Evolutionary conservation across 2,888 invertebrate genomes (phyloP).

Genomic region (Melipona beecheii): DNA sequence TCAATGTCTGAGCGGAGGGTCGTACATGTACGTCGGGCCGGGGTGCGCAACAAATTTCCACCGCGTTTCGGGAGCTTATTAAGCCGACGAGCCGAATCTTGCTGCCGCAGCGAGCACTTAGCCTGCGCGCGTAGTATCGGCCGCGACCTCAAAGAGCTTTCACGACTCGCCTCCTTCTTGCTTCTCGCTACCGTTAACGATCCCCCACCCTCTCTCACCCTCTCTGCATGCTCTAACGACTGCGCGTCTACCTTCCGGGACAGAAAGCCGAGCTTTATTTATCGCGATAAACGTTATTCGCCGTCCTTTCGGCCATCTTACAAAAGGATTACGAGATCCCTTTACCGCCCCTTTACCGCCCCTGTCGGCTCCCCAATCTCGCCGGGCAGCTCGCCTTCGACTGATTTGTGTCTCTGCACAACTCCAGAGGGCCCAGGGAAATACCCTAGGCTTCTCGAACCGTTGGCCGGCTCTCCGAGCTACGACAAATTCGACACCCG

Average conservation of each 20-base stretch:
- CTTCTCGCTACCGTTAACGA: conserved; percentile 56
- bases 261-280: conserved; percentile 48
- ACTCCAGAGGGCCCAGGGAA: not conserved
- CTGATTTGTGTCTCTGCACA: conserved; percentile 18
- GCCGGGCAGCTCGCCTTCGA: not conserved
- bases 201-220: conserved; percentile 30
- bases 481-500: conserved; percentile 34
- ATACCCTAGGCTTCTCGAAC: not conserved
- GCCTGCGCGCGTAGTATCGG: conserved; percentile 47
- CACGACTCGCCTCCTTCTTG: conserved; percentile 42
- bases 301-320: conserved; percentile 35
- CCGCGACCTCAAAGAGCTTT: conserved; percentile 62
- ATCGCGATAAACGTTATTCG: conserved; percentile 52
- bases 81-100: conserved; percentile 67
- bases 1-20: conserved; percentile 30
- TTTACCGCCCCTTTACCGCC: conserved; percentile 15
- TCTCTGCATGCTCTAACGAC: conserved; percentile 45
- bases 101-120: conserved; percentile 49
- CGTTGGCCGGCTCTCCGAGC: conserved; percentile 1
- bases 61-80: conserved; percentile 77
- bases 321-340: conserved; percentile 47
- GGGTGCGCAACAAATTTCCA: conserved; percentile 76
- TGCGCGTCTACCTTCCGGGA: conserved; percentile 35
- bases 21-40: conserved; percentile 32
- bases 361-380: not conserved